phyloP scores from a whole-genome alignment of 2,888 invertebrate species.

The Xylophagus ater region DNA sequence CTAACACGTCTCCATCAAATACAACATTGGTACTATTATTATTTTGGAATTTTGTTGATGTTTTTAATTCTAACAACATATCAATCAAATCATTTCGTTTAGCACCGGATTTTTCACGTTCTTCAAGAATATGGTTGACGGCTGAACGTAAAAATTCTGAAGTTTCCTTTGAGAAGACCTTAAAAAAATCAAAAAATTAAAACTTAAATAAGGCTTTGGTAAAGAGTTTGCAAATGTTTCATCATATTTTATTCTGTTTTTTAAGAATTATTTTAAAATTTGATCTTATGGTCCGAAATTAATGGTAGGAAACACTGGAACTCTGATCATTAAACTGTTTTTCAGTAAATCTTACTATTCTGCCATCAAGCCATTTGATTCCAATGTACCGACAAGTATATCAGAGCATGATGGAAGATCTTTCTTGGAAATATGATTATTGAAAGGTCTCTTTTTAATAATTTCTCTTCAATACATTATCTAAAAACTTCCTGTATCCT shows the following conservation, averaged over 20 bases:
- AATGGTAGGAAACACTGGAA: too few relatives aligned
- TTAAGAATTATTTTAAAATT: too few relatives aligned
- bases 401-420: too few relatives aligned
- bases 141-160: conserved; percentile 32
- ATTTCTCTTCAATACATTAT: neutral
- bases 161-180: conserved; percentile 29
- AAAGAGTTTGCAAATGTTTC: too few relatives aligned
- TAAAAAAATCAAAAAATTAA: neutral
- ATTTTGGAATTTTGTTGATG: conserved; percentile 22
- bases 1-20: conserved; percentile 26
- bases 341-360: too few relatives aligned
- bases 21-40: conserved; percentile 21
- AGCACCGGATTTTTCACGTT: conserved; percentile 34
- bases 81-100: conserved; percentile 43
- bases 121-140: conserved; percentile 36
- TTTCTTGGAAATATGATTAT: neutral
- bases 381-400: too few relatives aligned
- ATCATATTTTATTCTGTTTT: too few relatives aligned
- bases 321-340: too few relatives aligned
- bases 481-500: too few relatives aligned
- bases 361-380: too few relatives aligned
- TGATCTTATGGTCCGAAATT: too few relatives aligned
- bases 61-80: conserved; percentile 37
- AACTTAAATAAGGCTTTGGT: neutral
- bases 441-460: neutral